Percentiles rank a stretch among this genome's conserved stretches.
These are phyloP conservation scores for Crotalus horridus DNA, from an alignment of 2,113 vertebrate genomes.

Conservation along the genomic window DNA sequence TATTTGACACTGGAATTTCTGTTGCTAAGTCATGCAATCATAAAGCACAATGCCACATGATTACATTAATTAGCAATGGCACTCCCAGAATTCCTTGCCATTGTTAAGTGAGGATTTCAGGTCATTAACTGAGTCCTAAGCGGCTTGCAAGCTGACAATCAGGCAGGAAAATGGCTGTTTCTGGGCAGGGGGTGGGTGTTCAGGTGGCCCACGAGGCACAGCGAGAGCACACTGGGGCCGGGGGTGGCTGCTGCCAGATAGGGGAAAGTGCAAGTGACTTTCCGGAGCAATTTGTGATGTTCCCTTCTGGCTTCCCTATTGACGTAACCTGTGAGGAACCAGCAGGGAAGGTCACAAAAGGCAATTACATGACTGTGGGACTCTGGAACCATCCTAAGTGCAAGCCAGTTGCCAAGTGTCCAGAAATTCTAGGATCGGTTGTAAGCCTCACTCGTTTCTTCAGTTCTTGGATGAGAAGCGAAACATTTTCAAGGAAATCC, in stretches of 20 bases:
- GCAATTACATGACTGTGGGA: background rate
- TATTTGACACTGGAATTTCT: background rate
- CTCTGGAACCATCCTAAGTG: background rate
- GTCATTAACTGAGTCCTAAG: background rate
- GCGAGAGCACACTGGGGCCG: fast-evolving
- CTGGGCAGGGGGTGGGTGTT: background rate
- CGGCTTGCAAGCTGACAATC: background rate
- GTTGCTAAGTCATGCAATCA: background rate
- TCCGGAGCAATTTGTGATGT: background rate
- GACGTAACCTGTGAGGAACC: background rate
- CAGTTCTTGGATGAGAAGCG: background rate
- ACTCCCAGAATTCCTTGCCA: background rate
- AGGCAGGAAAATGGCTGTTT: background rate
- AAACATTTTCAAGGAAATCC: too few species aligned
- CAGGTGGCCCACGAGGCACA: background rate
- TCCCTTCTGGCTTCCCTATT: background rate
- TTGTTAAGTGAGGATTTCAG: background rate
- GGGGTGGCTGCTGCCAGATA: background rate
- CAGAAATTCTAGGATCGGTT: background rate
- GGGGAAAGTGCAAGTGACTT: background rate
- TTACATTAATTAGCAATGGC: background rate
- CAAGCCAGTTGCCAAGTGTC: background rate
- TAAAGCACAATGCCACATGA: background rate
- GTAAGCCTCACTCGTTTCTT: background rate
- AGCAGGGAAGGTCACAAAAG: background rate